These are phyloP conservation scores for Rachycentron canadum DNA, from an alignment of 2,797 vertebrate species.

Conservation along the genomic window DNA sequence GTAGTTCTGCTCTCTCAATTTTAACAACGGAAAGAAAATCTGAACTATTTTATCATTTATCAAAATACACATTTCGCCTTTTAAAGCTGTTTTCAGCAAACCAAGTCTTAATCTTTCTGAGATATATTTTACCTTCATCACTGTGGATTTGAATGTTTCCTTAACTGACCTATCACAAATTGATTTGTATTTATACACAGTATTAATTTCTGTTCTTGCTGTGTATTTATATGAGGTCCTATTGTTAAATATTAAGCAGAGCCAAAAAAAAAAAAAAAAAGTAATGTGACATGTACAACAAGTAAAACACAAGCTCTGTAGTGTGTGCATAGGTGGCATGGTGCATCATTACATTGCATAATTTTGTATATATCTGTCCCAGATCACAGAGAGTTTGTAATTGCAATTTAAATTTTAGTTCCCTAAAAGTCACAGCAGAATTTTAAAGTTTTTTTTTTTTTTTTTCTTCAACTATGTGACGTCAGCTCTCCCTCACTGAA, in stretches of 20 bases:
- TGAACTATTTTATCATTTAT: background rate
- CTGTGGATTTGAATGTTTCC: constrained; percentile 16
- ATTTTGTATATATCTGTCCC: constrained; percentile 18
- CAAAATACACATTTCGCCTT: background rate
- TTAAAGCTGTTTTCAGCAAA: background rate
- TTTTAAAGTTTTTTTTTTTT: background rate
- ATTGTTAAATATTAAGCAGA: background rate
- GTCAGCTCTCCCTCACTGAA: background rate
- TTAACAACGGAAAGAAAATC: background rate
- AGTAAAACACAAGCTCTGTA: constrained; percentile 30
- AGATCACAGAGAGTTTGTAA: constrained; percentile 10
- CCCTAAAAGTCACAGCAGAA: constrained; percentile 26
- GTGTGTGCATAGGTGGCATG: constrained; percentile 11
- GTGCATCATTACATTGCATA: constrained; percentile 25
- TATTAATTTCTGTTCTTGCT: background rate
- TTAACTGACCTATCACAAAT: background rate
- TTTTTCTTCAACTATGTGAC: too few relatives aligned
- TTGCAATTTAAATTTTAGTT: background rate
- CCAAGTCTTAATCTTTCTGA: background rate
- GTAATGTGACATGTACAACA: constrained; percentile 18
- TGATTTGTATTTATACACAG: constrained; percentile 11
- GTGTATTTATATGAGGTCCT: background rate
- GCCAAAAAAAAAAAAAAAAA: background rate
- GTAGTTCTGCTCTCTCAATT: background rate
- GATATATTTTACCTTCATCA: background rate